phyloP scores from a whole-genome alignment of 2,113 vertebrate genomes.

The Ceuthmochares aereus region DNA sequence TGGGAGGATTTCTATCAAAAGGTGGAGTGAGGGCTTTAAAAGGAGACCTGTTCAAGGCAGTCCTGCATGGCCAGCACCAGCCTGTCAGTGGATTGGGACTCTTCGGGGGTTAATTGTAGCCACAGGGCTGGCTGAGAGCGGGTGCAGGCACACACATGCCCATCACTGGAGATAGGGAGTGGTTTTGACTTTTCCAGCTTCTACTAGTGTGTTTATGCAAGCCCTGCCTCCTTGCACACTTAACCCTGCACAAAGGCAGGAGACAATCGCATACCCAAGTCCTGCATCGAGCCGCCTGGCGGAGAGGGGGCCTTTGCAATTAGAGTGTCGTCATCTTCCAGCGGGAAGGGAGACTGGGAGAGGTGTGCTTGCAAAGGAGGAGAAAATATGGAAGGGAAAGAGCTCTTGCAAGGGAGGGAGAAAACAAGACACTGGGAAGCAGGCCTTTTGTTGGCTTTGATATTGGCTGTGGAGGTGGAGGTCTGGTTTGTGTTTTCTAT shows the following conservation, averaged over 20 bases:
- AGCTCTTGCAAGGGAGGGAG: neutral
- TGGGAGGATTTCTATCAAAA: neutral
- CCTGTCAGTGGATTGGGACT: neutral
- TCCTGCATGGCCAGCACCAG: neutral
- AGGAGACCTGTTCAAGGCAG: neutral
- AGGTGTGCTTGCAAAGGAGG: neutral
- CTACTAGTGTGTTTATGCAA: neutral
- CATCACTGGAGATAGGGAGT: neutral
- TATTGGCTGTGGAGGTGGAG: neutral
- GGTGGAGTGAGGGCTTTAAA: neutral
- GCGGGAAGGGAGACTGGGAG: slow-evolving; percentile 21
- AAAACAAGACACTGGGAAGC: rapidly evolving
- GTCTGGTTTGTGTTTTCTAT: neutral
- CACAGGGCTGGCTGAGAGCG: neutral
- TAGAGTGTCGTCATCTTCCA: slow-evolving; percentile 53
- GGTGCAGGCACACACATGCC: neutral
- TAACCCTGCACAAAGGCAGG: slow-evolving; percentile 71
- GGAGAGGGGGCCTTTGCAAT: slow-evolving; percentile 39
- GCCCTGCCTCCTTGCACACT: slow-evolving; percentile 49
- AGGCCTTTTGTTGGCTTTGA: slow-evolving; percentile 13
- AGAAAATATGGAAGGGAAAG: slow-evolving; percentile 10
- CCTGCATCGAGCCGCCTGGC: slow-evolving; percentile 11
- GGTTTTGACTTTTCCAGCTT: slow-evolving; percentile 49
- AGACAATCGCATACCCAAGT: slow-evolving; percentile 40
- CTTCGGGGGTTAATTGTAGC: slow-evolving; percentile 52